A percentile compares a stretch with the other conserved stretches of the same genome.
These are phyloP conservation scores for Echinops telfairi DNA, from an alignment of 2,113 vertebrate species.

Conservation along the genomic window DNA sequence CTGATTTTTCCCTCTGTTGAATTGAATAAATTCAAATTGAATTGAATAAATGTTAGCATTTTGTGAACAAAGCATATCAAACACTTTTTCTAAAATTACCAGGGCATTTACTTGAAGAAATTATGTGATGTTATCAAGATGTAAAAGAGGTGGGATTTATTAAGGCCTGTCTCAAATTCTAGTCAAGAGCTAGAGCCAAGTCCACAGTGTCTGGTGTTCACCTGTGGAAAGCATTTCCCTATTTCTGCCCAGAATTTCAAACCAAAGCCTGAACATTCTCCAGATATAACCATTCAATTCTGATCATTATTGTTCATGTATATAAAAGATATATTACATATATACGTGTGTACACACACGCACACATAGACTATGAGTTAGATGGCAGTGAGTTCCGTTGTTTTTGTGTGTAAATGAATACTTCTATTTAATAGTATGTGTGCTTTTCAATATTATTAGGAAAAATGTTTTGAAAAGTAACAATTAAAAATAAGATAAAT, in stretches of 20 bases:
- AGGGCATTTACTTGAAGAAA: slow-evolving; percentile 29
- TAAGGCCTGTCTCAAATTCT: slow-evolving; percentile 6
- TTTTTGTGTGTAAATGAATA: no score
- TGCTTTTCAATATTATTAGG: slow-evolving; percentile 29
- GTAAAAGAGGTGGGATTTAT: slow-evolving; percentile 18
- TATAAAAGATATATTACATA: not conserved
- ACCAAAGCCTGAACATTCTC: slow-evolving; percentile 21
- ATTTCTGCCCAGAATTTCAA: slow-evolving; percentile 44
- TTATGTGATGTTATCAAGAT: slow-evolving; percentile 48
- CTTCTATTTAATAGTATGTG: not conserved
- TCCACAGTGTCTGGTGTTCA: not conserved
- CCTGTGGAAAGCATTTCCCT: not conserved
- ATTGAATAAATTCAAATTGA: slow-evolving; percentile 38
- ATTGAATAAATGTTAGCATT: slow-evolving; percentile 59
- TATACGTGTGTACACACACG: no score
- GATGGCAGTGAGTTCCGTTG: no score
- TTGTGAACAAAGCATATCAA: slow-evolving; percentile 65
- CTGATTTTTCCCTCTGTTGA: not conserved
- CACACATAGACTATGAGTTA: no score
- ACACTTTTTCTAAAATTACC: slow-evolving; percentile 54
- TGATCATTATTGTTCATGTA: slow-evolving; percentile 37
- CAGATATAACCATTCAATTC: not conserved
- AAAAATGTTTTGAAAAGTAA: slow-evolving; percentile 36
- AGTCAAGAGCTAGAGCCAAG: not conserved
- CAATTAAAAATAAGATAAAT: not conserved